These are phyloP conservation scores for Machimus atricapillus DNA, from an alignment of 2,888 invertebrate genomes.

Conservation along the genomic window DNA sequence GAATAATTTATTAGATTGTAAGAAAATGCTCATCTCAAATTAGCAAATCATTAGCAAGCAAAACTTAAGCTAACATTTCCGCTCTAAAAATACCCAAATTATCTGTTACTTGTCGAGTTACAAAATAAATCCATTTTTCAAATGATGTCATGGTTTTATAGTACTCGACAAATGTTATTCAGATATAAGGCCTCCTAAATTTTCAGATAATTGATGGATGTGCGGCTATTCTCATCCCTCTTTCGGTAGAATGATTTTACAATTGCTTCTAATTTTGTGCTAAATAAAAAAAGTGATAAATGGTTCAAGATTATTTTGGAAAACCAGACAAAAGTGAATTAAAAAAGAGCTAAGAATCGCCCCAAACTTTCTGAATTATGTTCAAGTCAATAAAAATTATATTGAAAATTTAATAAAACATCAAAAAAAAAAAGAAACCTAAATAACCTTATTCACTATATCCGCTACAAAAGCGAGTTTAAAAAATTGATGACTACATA, in stretches of 20 bases:
- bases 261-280: not conserved
- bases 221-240: not conserved
- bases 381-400: not conserved
- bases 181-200: not conserved
- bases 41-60: not conserved
- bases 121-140: not conserved
- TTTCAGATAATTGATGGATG: not conserved
- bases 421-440: too few relatives aligned
- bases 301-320: not conserved
- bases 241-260: not conserved
- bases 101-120: not conserved
- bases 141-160: not conserved
- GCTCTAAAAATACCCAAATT: not conserved
- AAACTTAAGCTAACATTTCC: not conserved
- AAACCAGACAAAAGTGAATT: not conserved
- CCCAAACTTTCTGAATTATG: not conserved
- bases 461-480: not conserved
- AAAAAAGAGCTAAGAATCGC: not conserved
- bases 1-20: not conserved
- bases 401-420: not conserved
- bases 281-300: not conserved
- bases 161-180: not conserved
- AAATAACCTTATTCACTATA: too few relatives aligned
- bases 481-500: not conserved
- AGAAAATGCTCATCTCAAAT: not conserved